Conservation (phyloP, 2,113 vertebrate species). For the Synodontis membranacea region DNA sequence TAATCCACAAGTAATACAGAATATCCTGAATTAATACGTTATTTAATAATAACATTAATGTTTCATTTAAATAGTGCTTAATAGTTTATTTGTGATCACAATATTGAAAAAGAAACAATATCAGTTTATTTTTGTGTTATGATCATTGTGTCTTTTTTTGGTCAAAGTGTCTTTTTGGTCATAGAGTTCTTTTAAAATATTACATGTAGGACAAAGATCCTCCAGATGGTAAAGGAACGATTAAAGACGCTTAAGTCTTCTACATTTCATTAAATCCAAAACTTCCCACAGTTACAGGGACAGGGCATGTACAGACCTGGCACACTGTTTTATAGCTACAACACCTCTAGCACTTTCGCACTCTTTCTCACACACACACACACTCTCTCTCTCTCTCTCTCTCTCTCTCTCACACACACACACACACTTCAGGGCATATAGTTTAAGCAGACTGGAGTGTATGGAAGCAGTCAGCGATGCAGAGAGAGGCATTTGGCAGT, state of each 20-base stretch:
- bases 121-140: background rate
- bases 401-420: background rate
- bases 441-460: slow-evolving; percentile 9
- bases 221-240: background rate
- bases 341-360: slow-evolving; percentile 3
- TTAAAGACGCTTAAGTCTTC: background rate
- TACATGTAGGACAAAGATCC: background rate
- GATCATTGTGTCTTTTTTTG: too few species aligned
- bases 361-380: background rate
- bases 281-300: background rate
- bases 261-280: background rate
- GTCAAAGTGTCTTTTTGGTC: background rate
- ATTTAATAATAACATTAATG: background rate
- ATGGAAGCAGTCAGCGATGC: slow-evolving; percentile 35
- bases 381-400: too few species aligned
- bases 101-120: background rate
- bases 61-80: background rate
- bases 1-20: background rate
- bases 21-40: too few species aligned
- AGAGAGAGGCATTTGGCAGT: slow-evolving; percentile 47
- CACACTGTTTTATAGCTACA: background rate
- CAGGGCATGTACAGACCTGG: slow-evolving; percentile 45
- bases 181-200: too few species aligned
- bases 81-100: background rate
- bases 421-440: slow-evolving; percentile 12